Percentiles rank a stretch among this genome's conserved stretches.
Conservation (phyloP, 2,113 vertebrate genomes). For the Dicaeum eximium region DNA sequence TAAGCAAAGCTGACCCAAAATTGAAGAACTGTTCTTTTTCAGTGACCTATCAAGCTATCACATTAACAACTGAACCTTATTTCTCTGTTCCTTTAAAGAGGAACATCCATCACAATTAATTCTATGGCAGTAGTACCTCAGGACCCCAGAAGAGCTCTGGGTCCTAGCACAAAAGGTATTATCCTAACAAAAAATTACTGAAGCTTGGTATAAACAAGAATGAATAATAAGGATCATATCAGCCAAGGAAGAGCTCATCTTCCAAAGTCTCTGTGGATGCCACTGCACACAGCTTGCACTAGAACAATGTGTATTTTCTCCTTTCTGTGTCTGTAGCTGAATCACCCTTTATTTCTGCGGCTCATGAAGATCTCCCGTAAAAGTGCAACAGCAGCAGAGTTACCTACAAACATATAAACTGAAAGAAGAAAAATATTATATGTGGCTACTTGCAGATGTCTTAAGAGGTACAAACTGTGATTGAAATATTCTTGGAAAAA, state of each 20-base stretch:
- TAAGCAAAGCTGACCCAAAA: not conserved
- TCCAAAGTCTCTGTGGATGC: slow-evolving; percentile 71
- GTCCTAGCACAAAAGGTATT: not conserved
- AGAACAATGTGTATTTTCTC: slow-evolving; percentile 65
- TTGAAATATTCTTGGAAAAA: slow-evolving; percentile 20
- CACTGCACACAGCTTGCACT: slow-evolving; percentile 59
- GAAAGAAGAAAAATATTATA: slow-evolving; percentile 79
- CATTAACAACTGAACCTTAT: slow-evolving; percentile 22
- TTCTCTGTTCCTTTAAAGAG: slow-evolving; percentile 34
- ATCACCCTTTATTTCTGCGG: slow-evolving; percentile 75
- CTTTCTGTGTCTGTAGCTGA: slow-evolving; percentile 74
- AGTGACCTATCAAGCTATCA: not conserved
- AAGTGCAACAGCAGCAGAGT: slow-evolving; percentile 75
- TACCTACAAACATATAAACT: slow-evolving; percentile 85
- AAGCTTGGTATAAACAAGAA: slow-evolving; percentile 37
- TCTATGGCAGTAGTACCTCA: not conserved
- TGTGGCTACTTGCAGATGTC: slow-evolving; percentile 42
- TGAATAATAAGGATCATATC: slow-evolving; percentile 10
- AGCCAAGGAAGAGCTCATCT: slow-evolving; percentile 67
- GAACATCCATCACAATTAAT: not conserved
- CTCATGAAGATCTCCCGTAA: slow-evolving; percentile 72
- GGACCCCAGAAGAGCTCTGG: not conserved
- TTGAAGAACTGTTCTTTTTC: not conserved
- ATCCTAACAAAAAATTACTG: not conserved
- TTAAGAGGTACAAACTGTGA: slow-evolving; percentile 8